Evolutionary conservation across 2,113 vertebrate genomes (phyloP).

Genomic region (Polypterus senegalus): DNA sequence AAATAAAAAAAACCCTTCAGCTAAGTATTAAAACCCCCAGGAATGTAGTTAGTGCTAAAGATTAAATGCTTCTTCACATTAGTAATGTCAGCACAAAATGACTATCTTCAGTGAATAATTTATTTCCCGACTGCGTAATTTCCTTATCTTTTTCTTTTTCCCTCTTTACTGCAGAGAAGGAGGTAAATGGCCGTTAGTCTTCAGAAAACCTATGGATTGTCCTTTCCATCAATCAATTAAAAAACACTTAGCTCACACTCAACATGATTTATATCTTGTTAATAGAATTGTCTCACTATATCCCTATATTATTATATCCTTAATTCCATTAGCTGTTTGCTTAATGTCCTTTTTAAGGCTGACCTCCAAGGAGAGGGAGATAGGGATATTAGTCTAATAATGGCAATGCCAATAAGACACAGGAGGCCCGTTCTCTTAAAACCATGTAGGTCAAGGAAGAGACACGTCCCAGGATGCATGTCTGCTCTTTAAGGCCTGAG

Average conservation of each 20-base stretch:
- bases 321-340: constrained; percentile 96
- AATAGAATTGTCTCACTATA: constrained; percentile 99
- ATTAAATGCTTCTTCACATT: constrained; percentile 98
- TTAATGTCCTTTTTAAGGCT: constrained; percentile 85
- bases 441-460: constrained; percentile 64
- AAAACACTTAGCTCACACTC: constrained; percentile 99
- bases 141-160: constrained; percentile 75
- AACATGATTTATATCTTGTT: constrained; percentile 99
- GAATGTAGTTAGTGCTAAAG: constrained; percentile 56
- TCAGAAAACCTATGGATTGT: constrained; percentile 72
- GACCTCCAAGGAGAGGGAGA: constrained; percentile 70
- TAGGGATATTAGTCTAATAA: constrained; percentile 61
- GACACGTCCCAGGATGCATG: constrained; percentile 35
- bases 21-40: constrained; percentile 36
- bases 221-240: constrained; percentile 99
- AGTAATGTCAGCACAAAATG: constrained; percentile 97
- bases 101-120: constrained; percentile 97
- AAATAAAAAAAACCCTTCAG: constrained; percentile 52
- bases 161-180: constrained; percentile 66
- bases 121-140: constrained; percentile 76
- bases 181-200: constrained; percentile 86
- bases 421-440: constrained; percentile 66
- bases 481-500: constrained; percentile 23
- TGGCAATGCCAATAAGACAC: constrained; percentile 57
- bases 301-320: constrained; percentile 95